Evolutionary conservation across 2,113 vertebrate genomes (phyloP).

Genomic region (Micronisus gabar): DNA sequence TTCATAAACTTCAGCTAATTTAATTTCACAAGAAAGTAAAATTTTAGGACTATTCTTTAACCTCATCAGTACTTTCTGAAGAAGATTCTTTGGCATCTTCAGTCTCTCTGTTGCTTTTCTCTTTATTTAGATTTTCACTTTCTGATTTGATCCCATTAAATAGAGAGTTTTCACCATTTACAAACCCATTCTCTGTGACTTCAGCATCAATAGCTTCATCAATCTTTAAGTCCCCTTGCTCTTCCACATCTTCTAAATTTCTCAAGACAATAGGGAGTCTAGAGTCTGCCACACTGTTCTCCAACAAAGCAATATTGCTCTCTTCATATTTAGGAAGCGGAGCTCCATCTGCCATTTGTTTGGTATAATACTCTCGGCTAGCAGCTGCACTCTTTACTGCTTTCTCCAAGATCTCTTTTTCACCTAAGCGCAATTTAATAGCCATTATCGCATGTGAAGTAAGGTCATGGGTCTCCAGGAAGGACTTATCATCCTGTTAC

Average conservation of each 20-base stretch:
- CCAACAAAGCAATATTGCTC: slow-evolving; percentile 84
- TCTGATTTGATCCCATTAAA: slow-evolving; percentile 73
- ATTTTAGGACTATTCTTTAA: slow-evolving; percentile 68
- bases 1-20: slow-evolving; percentile 65
- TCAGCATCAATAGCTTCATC: slow-evolving; percentile 64
- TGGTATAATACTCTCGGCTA: slow-evolving; percentile 79
- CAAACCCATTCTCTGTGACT: slow-evolving; percentile 71
- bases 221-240: slow-evolving; percentile 70
- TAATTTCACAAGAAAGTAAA: slow-evolving; percentile 69
- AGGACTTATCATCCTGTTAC: slow-evolving; percentile 82
- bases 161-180: slow-evolving; percentile 81
- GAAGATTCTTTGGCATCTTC: slow-evolving; percentile 79
- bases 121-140: slow-evolving; percentile 51
- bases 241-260: slow-evolving; percentile 78
- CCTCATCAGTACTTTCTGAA: slow-evolving; percentile 66
- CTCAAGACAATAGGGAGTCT: slow-evolving; percentile 87
- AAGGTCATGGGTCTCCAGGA: slow-evolving; percentile 82
- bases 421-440: slow-evolving; percentile 88
- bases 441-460: slow-evolving; percentile 81
- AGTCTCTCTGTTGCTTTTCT: slow-evolving; percentile 69
- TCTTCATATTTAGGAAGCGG: slow-evolving; percentile 85
- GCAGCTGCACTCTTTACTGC: slow-evolving; percentile 78
- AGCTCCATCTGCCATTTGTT: slow-evolving; percentile 79
- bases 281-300: slow-evolving; percentile 80
- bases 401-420: slow-evolving; percentile 93